Base-by-base conservation (phyloP, 2,113 vertebrate species). In the Rattus rattus region DNA sequence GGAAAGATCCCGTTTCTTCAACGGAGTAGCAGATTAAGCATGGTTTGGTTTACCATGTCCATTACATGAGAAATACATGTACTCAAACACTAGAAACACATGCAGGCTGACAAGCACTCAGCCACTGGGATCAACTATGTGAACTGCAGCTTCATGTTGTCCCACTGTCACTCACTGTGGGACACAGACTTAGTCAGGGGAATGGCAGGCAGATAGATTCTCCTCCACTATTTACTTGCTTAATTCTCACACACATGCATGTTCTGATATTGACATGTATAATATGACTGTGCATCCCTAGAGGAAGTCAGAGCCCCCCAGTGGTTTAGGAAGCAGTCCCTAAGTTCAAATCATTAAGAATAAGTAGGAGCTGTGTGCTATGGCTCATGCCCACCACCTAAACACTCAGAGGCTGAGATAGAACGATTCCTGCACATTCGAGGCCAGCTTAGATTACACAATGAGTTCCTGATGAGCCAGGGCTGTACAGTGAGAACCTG, bases 291-390 rank as follows among this genome's bases (percentile, higher is more conserved):
- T 6, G 54, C 10, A 86, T 67, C 88, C 75, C 54, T 36, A 75
- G n/a, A 87, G 76, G 22, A 92, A 92, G 28, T 89, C 47, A 54
- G 4, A 20, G 2, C 22, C 70, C 49, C 17, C 24, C 67, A 88
- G 39, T 61, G 61, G n/a, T 52, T 94, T 36, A 92, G 79, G 83
- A 92, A 94, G 61, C 80, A 12, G 7, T 52, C 92, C 76, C 81
- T 52, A 94, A 80, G 65, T n/a, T 86, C 22, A 94, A 95, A 80
- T 92, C 56, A 67, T 69, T 43, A 63, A 39, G 36, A 84, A 88
- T 94, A 59, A 86, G 67, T 7, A 92, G 24, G n/a, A 22, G 80
- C 22, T 61, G 11, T 39, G 6, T 13, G 12, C 2, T 1, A 26
- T 39, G 36, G 36, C 56, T 84, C 11, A n/a, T 22, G 13, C 12